phyloP scores from a whole-genome alignment of 2,888 invertebrate genomes.

The Drosophila monieri region DNA sequence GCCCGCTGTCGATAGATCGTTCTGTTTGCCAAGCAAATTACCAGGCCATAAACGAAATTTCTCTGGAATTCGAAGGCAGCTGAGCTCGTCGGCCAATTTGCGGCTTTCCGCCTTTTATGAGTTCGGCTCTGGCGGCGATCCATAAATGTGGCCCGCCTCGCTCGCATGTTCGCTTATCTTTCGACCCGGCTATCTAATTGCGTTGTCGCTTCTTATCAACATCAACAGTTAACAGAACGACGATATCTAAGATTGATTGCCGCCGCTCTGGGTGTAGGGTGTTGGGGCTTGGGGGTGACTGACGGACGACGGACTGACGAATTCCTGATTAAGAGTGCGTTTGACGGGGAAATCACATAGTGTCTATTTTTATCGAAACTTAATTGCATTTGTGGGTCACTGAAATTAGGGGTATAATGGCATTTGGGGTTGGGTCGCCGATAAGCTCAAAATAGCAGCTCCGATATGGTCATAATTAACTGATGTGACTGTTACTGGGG shows the following conservation, averaged over 20 bases:
- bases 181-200: constrained; percentile 70
- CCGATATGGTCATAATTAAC: constrained; percentile 22
- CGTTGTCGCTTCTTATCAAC: constrained; percentile 73
- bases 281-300: constrained; percentile 21
- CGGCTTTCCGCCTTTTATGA: constrained; percentile 39
- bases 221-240: constrained; percentile 55
- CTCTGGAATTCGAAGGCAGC: constrained; percentile 44
- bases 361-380: constrained; percentile 76
- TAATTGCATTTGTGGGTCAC: constrained; percentile 78
- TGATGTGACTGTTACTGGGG: not conserved
- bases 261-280: constrained; percentile 33
- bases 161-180: constrained; percentile 57
- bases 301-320: not conserved
- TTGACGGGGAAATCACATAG: constrained; percentile 65
- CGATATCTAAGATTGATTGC: constrained; percentile 76
- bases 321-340: constrained; percentile 15
- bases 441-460: constrained; percentile 28
- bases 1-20: not conserved
- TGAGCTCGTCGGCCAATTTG: constrained; percentile 40
- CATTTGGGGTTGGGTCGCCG: constrained; percentile 15
- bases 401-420: constrained; percentile 64
- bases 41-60: constrained; percentile 65
- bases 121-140: constrained; percentile 51
- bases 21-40: constrained; percentile 37
- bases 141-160: constrained; percentile 57